phyloP scores from a whole-genome alignment of 2,888 invertebrate genomes.

The Syrista parreyssii region DNA sequence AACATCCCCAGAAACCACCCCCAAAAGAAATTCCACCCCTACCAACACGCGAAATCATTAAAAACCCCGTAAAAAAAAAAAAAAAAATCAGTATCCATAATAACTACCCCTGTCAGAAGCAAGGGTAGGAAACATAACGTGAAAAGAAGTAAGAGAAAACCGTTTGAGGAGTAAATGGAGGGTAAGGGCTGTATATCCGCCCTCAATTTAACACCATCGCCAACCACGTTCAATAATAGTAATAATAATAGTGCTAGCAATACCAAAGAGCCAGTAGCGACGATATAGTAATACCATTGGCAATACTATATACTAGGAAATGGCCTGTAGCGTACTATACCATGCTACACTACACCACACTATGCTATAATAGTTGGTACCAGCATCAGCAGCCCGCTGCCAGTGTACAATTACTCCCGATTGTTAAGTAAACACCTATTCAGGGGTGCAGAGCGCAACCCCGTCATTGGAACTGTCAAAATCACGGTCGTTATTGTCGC shows the following conservation, averaged over 20 bases:
- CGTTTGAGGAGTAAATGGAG: not conserved
- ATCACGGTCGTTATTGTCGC: slow-evolving; percentile 7
- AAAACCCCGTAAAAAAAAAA: not conserved
- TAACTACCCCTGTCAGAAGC: not conserved
- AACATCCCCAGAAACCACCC: not conserved
- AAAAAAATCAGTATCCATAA: not conserved
- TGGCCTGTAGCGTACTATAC: not conserved
- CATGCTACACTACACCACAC: not conserved
- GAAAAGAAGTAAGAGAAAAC: not conserved
- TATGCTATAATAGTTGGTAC: not conserved
- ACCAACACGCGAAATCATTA: not conserved
- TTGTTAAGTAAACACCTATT: slow-evolving; percentile 22
- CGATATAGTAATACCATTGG: not conserved
- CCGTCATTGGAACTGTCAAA: slow-evolving; percentile 5
- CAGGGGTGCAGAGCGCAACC: slow-evolving; percentile 3
- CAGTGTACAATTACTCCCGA: slow-evolving; percentile 21
- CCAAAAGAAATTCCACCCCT: too few species aligned
- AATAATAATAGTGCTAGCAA: not conserved
- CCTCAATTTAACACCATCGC: not conserved
- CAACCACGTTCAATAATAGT: not conserved
- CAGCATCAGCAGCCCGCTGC: slow-evolving; percentile 1
- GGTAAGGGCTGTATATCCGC: not conserved
- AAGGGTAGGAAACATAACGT: not conserved
- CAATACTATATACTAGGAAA: not conserved
- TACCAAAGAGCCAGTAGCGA: not conserved